These are phyloP conservation scores for Auanema freiburgensis DNA, from an alignment of 2,888 invertebrate species.

Conservation along the genomic window DNA sequence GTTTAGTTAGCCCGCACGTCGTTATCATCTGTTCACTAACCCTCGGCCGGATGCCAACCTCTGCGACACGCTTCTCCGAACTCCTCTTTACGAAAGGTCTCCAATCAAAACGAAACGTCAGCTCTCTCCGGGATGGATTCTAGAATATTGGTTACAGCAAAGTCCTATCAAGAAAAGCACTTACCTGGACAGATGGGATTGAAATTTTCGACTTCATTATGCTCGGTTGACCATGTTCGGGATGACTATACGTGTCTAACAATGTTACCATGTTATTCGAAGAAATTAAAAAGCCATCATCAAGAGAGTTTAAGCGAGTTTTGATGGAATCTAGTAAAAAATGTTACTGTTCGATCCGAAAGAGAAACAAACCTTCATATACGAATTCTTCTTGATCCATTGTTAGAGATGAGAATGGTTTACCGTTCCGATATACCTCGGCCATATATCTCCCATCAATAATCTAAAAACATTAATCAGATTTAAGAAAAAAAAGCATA, in stretches of 20 bases:
- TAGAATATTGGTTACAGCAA: not conserved
- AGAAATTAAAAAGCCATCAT: slow-evolving; percentile 28
- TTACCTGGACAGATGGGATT: slow-evolving; percentile 20
- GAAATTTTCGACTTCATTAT: slow-evolving; percentile 24
- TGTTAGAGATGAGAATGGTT: slow-evolving; percentile 6
- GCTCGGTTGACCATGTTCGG: slow-evolving; percentile 18
- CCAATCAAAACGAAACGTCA: slow-evolving; percentile 93
- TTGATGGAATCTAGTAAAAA: not conserved
- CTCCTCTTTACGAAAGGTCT: slow-evolving; percentile 83
- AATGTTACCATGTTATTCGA: slow-evolving; percentile 23
- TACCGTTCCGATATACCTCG: slow-evolving; percentile 26
- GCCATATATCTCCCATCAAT: slow-evolving; percentile 11
- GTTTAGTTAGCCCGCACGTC: not conserved
- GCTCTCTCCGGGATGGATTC: slow-evolving; percentile 73
- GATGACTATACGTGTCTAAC: slow-evolving; percentile 17
- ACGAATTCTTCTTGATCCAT: slow-evolving; percentile 6
- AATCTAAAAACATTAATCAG: slow-evolving; percentile 8
- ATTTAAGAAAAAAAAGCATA: not conserved
- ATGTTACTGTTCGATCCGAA: not conserved
- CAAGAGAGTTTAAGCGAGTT: slow-evolving; percentile 26
- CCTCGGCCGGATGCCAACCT: slow-evolving; percentile 65
- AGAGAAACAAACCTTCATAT: not conserved
- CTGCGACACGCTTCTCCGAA: slow-evolving; percentile 57
- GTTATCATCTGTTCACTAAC: slow-evolving; percentile 26
- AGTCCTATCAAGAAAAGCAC: not conserved